These are phyloP conservation scores for silkworm (Bombyx mori) DNA, from an alignment of 1,140 invertebrate species.

Conservation along the genomic window DNA sequence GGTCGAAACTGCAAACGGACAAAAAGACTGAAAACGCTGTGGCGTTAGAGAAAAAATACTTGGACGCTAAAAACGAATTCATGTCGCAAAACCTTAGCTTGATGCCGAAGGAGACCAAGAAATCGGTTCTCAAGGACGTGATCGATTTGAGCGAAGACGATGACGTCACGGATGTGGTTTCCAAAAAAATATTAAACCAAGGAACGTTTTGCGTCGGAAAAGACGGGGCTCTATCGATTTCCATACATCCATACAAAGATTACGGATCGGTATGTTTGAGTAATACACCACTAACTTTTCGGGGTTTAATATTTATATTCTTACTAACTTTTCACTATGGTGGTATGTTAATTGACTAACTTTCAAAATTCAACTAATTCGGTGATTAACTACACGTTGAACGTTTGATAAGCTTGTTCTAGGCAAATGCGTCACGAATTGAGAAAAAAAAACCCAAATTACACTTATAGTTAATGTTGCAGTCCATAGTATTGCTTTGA, in stretches of 20 bases:
- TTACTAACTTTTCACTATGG: no score
- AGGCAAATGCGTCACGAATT: no score
- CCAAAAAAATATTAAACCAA: conserved; percentile 40
- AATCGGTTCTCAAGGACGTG: conserved; percentile 49
- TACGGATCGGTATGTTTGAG: conserved; percentile 51
- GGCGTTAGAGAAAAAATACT: conserved; percentile 60
- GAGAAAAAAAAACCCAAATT: no score
- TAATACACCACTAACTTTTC: conserved; percentile 31
- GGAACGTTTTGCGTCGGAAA: conserved; percentile 51
- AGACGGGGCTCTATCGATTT: conserved; percentile 57
- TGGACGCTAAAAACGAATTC: conserved; percentile 67
- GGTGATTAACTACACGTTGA: no score
- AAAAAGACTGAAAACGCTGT: conserved; percentile 48
- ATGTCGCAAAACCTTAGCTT: conserved; percentile 64
- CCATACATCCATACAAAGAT: conserved; percentile 44
- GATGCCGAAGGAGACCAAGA: conserved; percentile 54
- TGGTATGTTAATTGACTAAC: no score
- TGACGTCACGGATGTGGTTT: conserved; percentile 45
- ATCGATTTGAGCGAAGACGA: conserved; percentile 64
- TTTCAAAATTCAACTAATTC: no score
- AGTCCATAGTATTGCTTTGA: no score
- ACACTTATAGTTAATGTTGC: no score
- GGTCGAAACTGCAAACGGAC: conserved; percentile 43
- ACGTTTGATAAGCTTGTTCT: no score
- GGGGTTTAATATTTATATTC: conserved; percentile 14